Evolutionary conservation across 37 sponge, comb jelly and placozoan species (phyloP).

Genomic region (Dysidea cf. avara): DNA sequence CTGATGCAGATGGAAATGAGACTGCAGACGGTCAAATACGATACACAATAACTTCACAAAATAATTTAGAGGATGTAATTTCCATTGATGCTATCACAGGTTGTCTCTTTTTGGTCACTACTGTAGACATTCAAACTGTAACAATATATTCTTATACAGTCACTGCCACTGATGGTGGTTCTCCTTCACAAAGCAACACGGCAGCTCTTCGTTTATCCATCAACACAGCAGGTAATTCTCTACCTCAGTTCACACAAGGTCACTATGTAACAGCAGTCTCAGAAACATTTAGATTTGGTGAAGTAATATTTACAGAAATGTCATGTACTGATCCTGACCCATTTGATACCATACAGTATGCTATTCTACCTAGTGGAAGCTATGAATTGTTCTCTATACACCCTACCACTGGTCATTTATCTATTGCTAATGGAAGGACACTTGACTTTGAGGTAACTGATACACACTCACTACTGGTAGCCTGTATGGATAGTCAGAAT

Average conservation of each 20-base stretch:
- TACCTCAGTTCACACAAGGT: no score
- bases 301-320: no score
- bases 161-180: constrained; percentile 40
- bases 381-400: no score
- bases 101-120: constrained; percentile 1
- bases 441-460: constrained; percentile 30
- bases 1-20: constrained; percentile 42
- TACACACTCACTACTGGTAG: constrained; percentile 2
- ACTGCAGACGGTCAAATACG: not conserved
- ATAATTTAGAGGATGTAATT: constrained; percentile 4
- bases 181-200: not conserved
- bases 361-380: no score
- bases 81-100: not conserved
- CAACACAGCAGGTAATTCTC: no score
- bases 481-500: not conserved
- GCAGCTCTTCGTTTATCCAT: no score
- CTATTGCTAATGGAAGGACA: not conserved
- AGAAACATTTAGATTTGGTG: no score
- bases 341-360: no score
- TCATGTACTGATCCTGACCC: no score
- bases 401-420: no score
- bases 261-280: no score
- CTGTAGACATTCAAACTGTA: constrained; percentile 27
- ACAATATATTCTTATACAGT: constrained; percentile 15
- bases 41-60: constrained; percentile 6